A percentile compares a stretch with the other conserved stretches of the same genome.
These are phyloP conservation scores for Parthenolecanium corni DNA, from an alignment of 2,888 invertebrate genomes.

Conservation along the genomic window DNA sequence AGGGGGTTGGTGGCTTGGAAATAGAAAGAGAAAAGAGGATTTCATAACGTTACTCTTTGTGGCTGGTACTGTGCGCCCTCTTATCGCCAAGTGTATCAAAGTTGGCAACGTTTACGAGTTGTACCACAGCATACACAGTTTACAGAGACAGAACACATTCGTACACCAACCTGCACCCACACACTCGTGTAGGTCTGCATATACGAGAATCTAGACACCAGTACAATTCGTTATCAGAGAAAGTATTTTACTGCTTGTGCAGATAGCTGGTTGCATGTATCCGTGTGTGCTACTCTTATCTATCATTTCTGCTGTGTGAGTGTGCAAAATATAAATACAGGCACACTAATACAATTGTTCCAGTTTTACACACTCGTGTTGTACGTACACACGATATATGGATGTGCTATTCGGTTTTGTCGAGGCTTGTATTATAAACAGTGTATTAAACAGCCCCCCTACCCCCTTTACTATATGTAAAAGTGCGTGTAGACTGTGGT, in stretches of 20 bases:
- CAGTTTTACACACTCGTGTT: constrained; percentile 10
- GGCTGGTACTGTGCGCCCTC: constrained; percentile 13
- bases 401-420: too few species aligned
- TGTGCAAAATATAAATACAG: neutral
- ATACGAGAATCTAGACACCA: neutral
- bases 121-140: constrained; percentile 8
- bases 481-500: neutral
- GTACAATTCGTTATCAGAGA: constrained; percentile 21
- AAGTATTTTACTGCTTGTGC: constrained; percentile 26
- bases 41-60: constrained; percentile 24
- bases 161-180: too few species aligned
- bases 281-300: constrained; percentile 17
- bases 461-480: neutral
- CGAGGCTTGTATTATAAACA: neutral
- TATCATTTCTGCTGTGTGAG: constrained; percentile 1
- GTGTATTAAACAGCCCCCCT: neutral
- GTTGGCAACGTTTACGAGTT: constrained; percentile 27
- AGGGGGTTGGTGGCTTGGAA: neutral
- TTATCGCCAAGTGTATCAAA: constrained; percentile 25
- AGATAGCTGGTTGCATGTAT: constrained; percentile 21
- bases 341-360: constrained; percentile 6
- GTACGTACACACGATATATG: neutral
- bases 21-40: constrained; percentile 16
- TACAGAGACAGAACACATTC: constrained; percentile 1
- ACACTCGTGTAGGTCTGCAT: too few species aligned